Conservation (phyloP, 2,113 vertebrate species). For the Spermophilus dauricus region DNA sequence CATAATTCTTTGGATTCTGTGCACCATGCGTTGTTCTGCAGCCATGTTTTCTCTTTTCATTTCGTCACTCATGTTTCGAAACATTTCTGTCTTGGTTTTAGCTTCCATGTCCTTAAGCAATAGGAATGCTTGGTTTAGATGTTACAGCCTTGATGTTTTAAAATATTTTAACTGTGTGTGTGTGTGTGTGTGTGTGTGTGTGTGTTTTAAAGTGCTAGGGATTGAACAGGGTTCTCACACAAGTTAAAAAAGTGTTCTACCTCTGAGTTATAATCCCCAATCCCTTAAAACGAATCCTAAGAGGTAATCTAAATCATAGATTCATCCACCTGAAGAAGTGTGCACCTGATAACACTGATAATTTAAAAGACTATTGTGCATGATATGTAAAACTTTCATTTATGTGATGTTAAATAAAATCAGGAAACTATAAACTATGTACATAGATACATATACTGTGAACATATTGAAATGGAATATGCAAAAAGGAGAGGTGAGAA, state of each 20-base stretch:
- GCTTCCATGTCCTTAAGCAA: constrained; percentile 80
- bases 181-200: no score
- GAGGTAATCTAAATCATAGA: background rate
- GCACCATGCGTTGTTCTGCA: constrained; percentile 83
- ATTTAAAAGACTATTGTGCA: constrained; percentile 1
- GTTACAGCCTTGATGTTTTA: constrained; percentile 33
- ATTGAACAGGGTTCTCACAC: no score
- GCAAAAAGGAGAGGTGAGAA: background rate
- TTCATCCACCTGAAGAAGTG: background rate
- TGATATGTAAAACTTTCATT: background rate
- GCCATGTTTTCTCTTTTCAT: constrained; percentile 80
- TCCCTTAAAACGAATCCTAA: background rate
- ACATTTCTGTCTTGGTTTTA: constrained; percentile 76
- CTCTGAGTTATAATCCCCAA: no score
- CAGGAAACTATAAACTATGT: background rate
- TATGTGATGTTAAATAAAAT: background rate
- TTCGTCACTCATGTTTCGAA: constrained; percentile 73
- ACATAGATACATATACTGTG: background rate
- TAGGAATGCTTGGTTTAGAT: constrained; percentile 55
- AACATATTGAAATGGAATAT: background rate
- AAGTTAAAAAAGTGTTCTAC: no score
- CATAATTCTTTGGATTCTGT: constrained; percentile 80
- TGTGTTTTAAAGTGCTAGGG: no score
- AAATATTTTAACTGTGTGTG: background rate
- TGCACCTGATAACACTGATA: background rate